Evolutionary conservation across 2,113 vertebrate species (phyloP), one percentile per base, ranked within the genome.

Genomic region (Melospiza georgiana): DNA sequence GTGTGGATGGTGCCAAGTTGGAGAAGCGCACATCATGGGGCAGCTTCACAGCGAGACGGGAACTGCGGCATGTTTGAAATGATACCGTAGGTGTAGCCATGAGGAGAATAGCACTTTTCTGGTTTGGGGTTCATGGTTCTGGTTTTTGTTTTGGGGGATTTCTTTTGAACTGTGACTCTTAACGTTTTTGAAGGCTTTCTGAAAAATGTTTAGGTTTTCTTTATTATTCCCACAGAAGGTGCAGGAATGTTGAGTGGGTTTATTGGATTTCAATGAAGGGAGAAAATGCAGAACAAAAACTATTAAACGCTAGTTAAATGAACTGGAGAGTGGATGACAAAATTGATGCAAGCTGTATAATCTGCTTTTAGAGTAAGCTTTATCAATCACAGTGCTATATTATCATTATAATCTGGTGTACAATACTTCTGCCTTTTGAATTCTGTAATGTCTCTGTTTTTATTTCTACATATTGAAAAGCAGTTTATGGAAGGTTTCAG

Each of bases 31-130:
- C 71, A 90, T 95, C 78, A 4, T 20, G 82, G 20, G 65, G 84
- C 81, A 89, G 88, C 92, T 91, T 96, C 96, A 96, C 66, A 58
- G 82, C 31, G 49, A 94, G 94, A 97, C 90, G 87, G 91, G 96
- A 95, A 96, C 80, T 92, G 84, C 62, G 24, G 82, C 78, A 14
- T 84, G 20, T 90, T 82, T 63, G 78, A 79, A 79, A 68, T 78
- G 28, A 55, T 80, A 58, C 15, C 22, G 1, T 97, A 96, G 94
- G 49, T 92, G 91, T 94, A 97, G 95, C 91, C 90, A 6, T 84
- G 84, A 94, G 89, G 90, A 93, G 75, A 92, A 89, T 87, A 97
- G 96, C 97, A 97, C 97, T 97, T 98, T 97, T 81, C 51, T 82
- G 90, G 63, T 90, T 92, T 88, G 87, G 69, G 73, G 74, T 67